Conservation (phyloP, 2,888 invertebrate species). For the Tetrapedia diversipes region DNA sequence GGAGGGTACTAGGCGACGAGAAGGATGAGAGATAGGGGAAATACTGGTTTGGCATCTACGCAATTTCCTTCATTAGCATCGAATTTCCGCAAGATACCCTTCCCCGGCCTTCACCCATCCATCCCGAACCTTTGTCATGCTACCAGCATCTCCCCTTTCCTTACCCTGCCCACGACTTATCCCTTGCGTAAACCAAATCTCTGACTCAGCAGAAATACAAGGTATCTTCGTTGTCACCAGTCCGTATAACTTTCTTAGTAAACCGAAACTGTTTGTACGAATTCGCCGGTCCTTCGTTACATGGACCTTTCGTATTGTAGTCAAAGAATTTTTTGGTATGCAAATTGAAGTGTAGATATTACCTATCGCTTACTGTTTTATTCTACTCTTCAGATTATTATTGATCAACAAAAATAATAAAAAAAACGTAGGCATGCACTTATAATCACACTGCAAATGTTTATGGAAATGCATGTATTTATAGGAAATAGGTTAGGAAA, state of each 20-base stretch:
- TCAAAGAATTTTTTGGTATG: too few relatives aligned
- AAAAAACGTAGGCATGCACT: too few relatives aligned
- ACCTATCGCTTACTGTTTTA: too few relatives aligned
- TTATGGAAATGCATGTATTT: too few relatives aligned
- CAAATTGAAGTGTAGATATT: too few relatives aligned
- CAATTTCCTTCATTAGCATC: conserved; percentile 78
- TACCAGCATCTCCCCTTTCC: conserved; percentile 32
- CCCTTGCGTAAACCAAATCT: conserved; percentile 66
- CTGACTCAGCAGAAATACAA: conserved; percentile 56
- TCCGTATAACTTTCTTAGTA: conserved; percentile 65
- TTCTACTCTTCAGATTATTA: too few relatives aligned
- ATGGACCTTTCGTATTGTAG: neutral
- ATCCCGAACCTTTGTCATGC: conserved; percentile 23
- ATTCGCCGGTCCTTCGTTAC: conserved; percentile 1
- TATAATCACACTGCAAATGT: too few relatives aligned
- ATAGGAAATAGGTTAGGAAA: too few relatives aligned
- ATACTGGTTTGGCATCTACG: conserved; percentile 75
- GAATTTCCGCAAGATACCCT: conserved; percentile 73
- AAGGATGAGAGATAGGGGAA: conserved; percentile 62
- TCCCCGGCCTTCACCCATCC: conserved; percentile 30
- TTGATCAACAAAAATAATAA: too few relatives aligned
- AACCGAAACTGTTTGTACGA: conserved; percentile 51
- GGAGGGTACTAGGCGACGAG: conserved; percentile 26
- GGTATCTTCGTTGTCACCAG: conserved; percentile 55
- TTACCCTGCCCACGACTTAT: conserved; percentile 28